A percentile compares a stretch with the other conserved stretches of the same genome.
Conservation (phyloP, 2,888 invertebrate species). For the Meloe dianella region DNA sequence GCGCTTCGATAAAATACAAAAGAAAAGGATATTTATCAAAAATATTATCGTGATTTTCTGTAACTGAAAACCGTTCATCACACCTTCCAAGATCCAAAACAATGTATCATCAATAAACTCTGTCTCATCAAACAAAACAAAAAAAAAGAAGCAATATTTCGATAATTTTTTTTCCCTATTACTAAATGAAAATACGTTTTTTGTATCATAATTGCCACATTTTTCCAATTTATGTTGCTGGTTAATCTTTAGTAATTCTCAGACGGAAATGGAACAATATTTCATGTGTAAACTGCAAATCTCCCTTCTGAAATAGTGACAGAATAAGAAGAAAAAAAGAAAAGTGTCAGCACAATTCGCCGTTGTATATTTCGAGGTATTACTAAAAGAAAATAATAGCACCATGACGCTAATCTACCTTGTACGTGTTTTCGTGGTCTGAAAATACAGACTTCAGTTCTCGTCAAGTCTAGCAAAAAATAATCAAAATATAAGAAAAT, state of each 20-base stretch:
- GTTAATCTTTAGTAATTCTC: slow-evolving; percentile 39
- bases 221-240: neutral
- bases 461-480: neutral
- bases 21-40: slow-evolving; percentile 31
- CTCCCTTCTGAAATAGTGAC: slow-evolving; percentile 14
- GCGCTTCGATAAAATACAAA: slow-evolving; percentile 20
- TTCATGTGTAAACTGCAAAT: slow-evolving; percentile 37
- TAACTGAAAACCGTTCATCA: neutral
- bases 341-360: neutral
- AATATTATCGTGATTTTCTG: slow-evolving; percentile 20
- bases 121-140: neutral
- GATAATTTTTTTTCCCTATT: neutral
- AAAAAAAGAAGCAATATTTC: neutral
- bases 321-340: neutral
- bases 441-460: neutral
- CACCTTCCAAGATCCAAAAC: neutral
- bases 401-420: neutral
- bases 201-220: neutral
- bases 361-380: neutral
- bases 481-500: neutral
- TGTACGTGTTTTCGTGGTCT: neutral
- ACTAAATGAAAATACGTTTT: neutral
- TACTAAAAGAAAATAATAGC: slow-evolving; percentile 1
- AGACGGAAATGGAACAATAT: slow-evolving; percentile 47
- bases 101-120: neutral